Evolutionary conservation across 2,797 vertebrate genomes (phyloP), one percentile per base, ranked within the genome.

Genomic region (Mycteria americana): DNA sequence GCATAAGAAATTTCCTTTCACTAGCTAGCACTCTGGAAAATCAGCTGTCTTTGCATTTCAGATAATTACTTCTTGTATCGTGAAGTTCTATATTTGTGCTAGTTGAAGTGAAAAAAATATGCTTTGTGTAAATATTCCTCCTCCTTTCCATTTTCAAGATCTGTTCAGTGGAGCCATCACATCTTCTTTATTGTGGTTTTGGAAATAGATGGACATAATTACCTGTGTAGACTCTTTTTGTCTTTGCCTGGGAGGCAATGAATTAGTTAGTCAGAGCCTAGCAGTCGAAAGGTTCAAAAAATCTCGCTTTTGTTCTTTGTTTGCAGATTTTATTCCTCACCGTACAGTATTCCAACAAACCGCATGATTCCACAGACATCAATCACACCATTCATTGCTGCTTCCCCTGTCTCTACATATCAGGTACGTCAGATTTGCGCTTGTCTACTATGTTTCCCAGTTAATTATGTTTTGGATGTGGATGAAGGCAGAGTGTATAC

Each of bases 301-400:
- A 95, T 96, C 92, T 97, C n/a, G 85, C 92, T 97, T 95, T 95
- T 98, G 89, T 98, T 98, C 97, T 98, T 98, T 98, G 97, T 97
- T 98, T 94, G 91, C 98, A 99, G 99, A 98, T 99, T 99, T 98
- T 99, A 99, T 98, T 99, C 99, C 96, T 99, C 99, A 98, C 99
- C 99, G 97, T 99, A 99, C 98, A 99, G 99, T 98, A 99, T 99
- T 98, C 99, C 99, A 98, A 99, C 99, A 98, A 99, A 99, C 98
- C 99, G 99, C 98, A 99, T 99, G 99, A 99, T 99, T 97, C 99
- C 99, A 98, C 99, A 99, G 98, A 99, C 99, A 98, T 99, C 99
- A 98, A 98, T 99, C 98, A 99, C 99, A 79, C 99, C 99, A 97
- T 99, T 99, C 99, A 99, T 99, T 98, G 99, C 99, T 98, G 99